Conservation (phyloP, 2,888 invertebrate genomes). For the Plutella xylostella region DNA sequence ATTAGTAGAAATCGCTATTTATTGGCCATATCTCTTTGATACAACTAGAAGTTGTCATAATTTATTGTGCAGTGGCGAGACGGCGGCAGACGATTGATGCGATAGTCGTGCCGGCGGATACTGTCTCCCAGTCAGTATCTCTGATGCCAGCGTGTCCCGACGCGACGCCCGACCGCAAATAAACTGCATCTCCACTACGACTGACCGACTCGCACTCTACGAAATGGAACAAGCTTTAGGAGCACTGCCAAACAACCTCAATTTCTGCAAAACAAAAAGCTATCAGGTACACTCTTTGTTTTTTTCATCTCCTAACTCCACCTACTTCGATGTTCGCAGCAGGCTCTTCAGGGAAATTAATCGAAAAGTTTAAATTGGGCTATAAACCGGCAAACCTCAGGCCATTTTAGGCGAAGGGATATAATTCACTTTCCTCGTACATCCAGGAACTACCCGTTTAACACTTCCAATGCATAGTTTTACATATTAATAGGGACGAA, state of each 20-base stretch:
- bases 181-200: not conserved
- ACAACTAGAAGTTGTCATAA: slow-evolving; percentile 7
- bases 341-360: not conserved
- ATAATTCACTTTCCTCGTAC: slow-evolving; percentile 32
- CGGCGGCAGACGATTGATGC: slow-evolving; percentile 1
- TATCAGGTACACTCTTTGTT: no score
- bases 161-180: not conserved
- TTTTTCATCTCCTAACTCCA: not conserved
- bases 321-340: not conserved
- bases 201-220: slow-evolving; percentile 17
- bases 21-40: slow-evolving; percentile 14
- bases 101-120: slow-evolving; percentile 1
- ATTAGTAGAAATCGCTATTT: slow-evolving; percentile 16
- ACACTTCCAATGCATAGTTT: slow-evolving; percentile 32
- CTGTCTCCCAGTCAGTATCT: not conserved
- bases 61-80: slow-evolving; percentile 4
- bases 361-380: slow-evolving; percentile 23
- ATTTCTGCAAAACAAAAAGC: not conserved
- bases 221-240: slow-evolving; percentile 11
- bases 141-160: not conserved
- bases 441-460: slow-evolving; percentile 20
- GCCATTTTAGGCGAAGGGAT: slow-evolving; percentile 27
- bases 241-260: slow-evolving; percentile 13
- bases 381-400: slow-evolving; percentile 25
- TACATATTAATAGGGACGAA: slow-evolving; percentile 29